Percentiles rank a stretch among this genome's conserved stretches.
phyloP scores from a whole-genome alignment of 2,888 invertebrate genomes.

The Peribatodes rhomboidaria region DNA sequence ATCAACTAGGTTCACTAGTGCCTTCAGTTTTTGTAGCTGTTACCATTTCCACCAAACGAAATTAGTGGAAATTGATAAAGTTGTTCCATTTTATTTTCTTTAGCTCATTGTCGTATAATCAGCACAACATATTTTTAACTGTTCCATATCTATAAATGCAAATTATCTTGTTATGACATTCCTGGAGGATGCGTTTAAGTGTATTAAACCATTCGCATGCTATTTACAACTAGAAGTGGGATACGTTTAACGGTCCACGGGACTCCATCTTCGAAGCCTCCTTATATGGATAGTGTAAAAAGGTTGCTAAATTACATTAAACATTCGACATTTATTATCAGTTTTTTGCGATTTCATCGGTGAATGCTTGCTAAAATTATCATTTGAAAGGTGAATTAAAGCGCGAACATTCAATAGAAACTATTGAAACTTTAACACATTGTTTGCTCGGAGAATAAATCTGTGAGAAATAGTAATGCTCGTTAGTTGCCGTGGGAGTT shows the following conservation, averaged over 20 bases:
- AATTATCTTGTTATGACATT: slow-evolving; percentile 54
- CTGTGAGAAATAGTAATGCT: slow-evolving; percentile 52
- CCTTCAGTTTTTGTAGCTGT: slow-evolving; percentile 7
- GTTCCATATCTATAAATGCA: slow-evolving; percentile 49
- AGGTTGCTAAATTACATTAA: slow-evolving; percentile 47
- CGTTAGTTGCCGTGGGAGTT: slow-evolving; percentile 55
- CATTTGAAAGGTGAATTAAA: slow-evolving; percentile 41
- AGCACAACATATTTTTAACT: slow-evolving; percentile 10
- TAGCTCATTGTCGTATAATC: slow-evolving; percentile 24
- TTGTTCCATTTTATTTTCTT: slow-evolving; percentile 9
- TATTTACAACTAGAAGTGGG: slow-evolving; percentile 39
- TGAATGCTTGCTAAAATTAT: slow-evolving; percentile 38
- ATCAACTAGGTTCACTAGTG: slow-evolving; percentile 4
- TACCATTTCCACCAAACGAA: slow-evolving; percentile 6
- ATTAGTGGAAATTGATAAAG: slow-evolving; percentile 12
- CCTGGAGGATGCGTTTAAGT: slow-evolving; percentile 29
- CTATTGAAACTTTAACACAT: slow-evolving; percentile 40
- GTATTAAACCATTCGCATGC: slow-evolving; percentile 52
- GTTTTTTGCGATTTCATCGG: slow-evolving; percentile 49
- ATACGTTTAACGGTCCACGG: slow-evolving; percentile 50
- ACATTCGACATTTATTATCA: slow-evolving; percentile 47
- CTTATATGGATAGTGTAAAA: slow-evolving; percentile 52
- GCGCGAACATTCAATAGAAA: slow-evolving; percentile 44
- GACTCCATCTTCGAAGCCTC: slow-evolving; percentile 35
- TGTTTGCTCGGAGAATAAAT: slow-evolving; percentile 50